A percentile compares a stretch with the other conserved stretches of the same genome.
Conservation (phyloP, 2,888 invertebrate genomes). For the Lottia gigantea region DNA sequence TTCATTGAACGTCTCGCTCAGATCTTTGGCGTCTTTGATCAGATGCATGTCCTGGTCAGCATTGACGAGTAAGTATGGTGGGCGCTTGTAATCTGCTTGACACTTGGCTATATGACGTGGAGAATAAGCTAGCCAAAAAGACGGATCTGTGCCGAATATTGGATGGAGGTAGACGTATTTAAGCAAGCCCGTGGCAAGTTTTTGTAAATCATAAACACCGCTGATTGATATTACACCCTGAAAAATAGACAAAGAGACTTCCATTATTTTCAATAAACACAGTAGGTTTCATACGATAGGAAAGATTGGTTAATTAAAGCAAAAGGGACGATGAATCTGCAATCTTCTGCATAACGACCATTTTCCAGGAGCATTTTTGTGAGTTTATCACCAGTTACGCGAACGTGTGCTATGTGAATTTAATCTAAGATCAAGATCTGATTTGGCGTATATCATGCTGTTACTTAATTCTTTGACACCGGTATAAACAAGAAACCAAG, state of each 20-base stretch:
- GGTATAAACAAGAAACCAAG: too few species aligned
- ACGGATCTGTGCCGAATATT: constrained; percentile 36
- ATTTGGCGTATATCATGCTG: too few species aligned
- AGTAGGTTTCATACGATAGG: too few species aligned
- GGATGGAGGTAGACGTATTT: constrained; percentile 41
- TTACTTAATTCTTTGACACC: too few species aligned
- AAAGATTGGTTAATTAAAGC: too few species aligned
- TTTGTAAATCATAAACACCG: constrained; percentile 42
- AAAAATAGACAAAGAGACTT: constrained; percentile 25
- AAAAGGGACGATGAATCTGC: too few species aligned
- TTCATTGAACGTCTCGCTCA: constrained; percentile 30
- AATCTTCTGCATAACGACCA: too few species aligned
- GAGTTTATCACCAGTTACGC: too few species aligned
- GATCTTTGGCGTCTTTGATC: constrained; percentile 33
- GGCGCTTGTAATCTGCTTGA: neutral
- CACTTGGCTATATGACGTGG: constrained; percentile 33
- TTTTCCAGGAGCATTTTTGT: too few species aligned
- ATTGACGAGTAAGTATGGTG: constrained; percentile 38
- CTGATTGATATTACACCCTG: constrained; percentile 50
- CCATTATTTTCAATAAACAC: too few species aligned
- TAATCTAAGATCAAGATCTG: too few species aligned
- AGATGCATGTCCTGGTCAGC: constrained; percentile 42
- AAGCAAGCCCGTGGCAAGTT: constrained; percentile 25
- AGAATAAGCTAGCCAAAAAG: constrained; percentile 34
- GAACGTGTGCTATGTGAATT: too few species aligned